Evolutionary conservation across 2,888 invertebrate species (phyloP).

Genomic region (Liopterus haemorrhoidalis): DNA sequence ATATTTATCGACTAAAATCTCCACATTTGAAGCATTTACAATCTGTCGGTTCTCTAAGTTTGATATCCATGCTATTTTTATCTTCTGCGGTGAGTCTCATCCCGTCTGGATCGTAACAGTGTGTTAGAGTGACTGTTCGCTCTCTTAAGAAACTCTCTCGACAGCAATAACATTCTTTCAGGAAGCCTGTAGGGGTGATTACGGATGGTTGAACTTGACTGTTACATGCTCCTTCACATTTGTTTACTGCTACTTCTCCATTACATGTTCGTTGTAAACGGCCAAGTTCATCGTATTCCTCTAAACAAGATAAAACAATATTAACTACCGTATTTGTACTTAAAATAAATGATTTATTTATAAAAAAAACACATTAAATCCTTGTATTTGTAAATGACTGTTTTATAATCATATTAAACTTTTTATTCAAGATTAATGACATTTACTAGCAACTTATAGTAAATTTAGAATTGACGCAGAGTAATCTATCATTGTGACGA

Average conservation of each 20-base stretch:
- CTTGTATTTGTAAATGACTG: too few species aligned
- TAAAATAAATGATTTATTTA: background rate
- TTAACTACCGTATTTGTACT: background rate
- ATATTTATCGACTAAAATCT: constrained; percentile 70
- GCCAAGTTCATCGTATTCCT: constrained; percentile 85
- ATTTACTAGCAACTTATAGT: too few species aligned
- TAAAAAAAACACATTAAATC: constrained; percentile 9
- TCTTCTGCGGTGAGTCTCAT: constrained; percentile 65
- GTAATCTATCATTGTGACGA: too few species aligned
- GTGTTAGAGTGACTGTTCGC: constrained; percentile 68
- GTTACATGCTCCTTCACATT: constrained; percentile 88
- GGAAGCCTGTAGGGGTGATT: constrained; percentile 61
- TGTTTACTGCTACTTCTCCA: constrained; percentile 83
- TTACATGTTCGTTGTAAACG: constrained; percentile 78
- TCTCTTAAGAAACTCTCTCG: constrained; percentile 80
- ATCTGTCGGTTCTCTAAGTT: constrained; percentile 78
- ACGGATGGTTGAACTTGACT: constrained; percentile 91
- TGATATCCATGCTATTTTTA: constrained; percentile 70
- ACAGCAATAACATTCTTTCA: constrained; percentile 87
- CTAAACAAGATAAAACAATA: constrained; percentile 46
- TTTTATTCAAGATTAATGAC: too few species aligned
- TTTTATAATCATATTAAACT: background rate
- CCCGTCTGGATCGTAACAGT: constrained; percentile 87
- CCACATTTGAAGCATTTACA: constrained; percentile 89
- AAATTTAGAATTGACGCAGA: too few species aligned